Evolutionary conservation across 2,113 vertebrate species (phyloP).

Genomic region (Grus americana): DNA sequence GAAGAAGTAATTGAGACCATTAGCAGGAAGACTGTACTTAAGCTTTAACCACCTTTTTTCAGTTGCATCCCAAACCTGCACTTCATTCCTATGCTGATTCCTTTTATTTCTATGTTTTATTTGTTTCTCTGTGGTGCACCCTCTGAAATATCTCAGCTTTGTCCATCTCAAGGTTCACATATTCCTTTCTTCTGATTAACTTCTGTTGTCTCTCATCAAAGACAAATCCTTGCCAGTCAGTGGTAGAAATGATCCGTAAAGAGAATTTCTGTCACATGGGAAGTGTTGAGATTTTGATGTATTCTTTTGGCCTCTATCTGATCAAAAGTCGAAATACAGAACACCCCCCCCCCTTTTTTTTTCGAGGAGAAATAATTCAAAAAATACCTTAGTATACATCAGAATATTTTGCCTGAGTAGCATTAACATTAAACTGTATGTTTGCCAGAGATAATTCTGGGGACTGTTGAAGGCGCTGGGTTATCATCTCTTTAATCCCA

Average conservation of each 20-base stretch:
- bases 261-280: neutral
- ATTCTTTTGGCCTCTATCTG: neutral
- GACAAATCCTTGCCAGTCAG: neutral
- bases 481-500: neutral
- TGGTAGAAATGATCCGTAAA: neutral
- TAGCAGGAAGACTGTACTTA: neutral
- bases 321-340: neutral
- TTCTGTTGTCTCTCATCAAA: neutral
- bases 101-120: neutral
- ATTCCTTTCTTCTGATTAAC: neutral
- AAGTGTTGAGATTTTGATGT: neutral
- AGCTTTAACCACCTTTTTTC: neutral
- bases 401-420: neutral
- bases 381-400: neutral
- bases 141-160: neutral
- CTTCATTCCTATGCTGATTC: neutral
- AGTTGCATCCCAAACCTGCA: neutral
- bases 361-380: neutral
- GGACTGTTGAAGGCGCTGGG: neutral
- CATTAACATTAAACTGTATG: neutral
- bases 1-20: neutral
- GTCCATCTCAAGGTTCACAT: neutral
- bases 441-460: neutral
- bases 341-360: too few species aligned
- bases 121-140: neutral